phyloP scores from a whole-genome alignment of 2,797 vertebrate species.

The Acanthurus tractus region DNA sequence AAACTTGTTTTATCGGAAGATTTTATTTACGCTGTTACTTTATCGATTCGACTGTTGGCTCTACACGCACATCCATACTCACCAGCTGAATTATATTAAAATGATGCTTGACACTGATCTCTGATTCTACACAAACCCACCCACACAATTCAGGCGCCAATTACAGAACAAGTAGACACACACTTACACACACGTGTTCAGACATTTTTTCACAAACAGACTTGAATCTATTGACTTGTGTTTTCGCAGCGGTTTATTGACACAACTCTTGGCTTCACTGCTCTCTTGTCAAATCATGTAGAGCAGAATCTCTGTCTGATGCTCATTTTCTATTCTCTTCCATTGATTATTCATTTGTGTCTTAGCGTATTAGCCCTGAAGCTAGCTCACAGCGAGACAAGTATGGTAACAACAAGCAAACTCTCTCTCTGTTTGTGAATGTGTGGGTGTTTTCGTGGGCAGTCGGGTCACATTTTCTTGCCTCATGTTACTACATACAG shows the following conservation, averaged over 20 bases:
- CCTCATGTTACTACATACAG: neutral
- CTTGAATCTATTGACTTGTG: slow-evolving; percentile 45
- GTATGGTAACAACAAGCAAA: slow-evolving; percentile 11
- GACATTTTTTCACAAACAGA: neutral
- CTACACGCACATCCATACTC: neutral
- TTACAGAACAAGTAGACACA: slow-evolving; percentile 8
- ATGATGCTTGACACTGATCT: slow-evolving; percentile 37
- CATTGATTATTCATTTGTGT: slow-evolving; percentile 77
- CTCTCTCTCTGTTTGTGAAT: neutral
- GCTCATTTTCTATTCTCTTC: slow-evolving; percentile 70
- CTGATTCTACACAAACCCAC: neutral
- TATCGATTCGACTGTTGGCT: neutral
- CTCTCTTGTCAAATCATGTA: slow-evolving; percentile 63
- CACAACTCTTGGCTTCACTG: slow-evolving; percentile 55
- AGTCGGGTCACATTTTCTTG: neutral
- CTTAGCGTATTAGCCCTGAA: slow-evolving; percentile 60
- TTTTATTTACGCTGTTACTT: neutral
- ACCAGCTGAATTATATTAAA: slow-evolving; percentile 29
- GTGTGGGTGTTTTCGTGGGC: slow-evolving; percentile 1
- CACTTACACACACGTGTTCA: neutral
- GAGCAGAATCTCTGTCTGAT: slow-evolving; percentile 50
- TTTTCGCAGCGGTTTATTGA: slow-evolving; percentile 59
- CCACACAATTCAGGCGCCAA: neutral
- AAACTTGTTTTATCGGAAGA: slow-evolving; percentile 15
- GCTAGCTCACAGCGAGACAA: slow-evolving; percentile 45